Percentiles rank a stretch among this genome's conserved stretches.
These are phyloP conservation scores for Beroe ovata DNA, from an alignment of 37 sponge, comb jelly and placozoan genomes.

Conservation along the genomic window DNA sequence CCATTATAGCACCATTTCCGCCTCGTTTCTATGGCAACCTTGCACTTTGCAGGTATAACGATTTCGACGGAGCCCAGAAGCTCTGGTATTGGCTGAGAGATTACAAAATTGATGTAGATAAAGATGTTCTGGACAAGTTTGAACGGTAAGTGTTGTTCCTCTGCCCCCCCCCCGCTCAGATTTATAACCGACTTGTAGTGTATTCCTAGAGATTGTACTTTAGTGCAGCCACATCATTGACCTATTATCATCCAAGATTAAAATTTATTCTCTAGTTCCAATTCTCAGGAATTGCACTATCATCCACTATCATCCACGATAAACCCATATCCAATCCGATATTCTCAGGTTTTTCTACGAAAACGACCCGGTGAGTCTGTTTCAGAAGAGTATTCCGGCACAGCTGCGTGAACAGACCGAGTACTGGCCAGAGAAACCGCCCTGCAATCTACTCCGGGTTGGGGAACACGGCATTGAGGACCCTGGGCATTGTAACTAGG, in stretches of 20 bases:
- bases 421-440: slow-evolving; percentile 17
- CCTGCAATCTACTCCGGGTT: background rate
- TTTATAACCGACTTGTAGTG: no score
- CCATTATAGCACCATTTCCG: background rate
- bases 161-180: no score
- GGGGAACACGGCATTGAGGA: slow-evolving; percentile 43
- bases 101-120: slow-evolving; percentile 7
- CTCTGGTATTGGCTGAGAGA: slow-evolving; percentile 53
- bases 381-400: background rate
- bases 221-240: no score
- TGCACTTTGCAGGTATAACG: slow-evolving; percentile 21
- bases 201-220: no score
- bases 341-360: slow-evolving; percentile 41
- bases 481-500: background rate
- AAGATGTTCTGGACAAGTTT: slow-evolving; percentile 46
- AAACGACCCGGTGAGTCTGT: slow-evolving; percentile 41
- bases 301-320: no score
- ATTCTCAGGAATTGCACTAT: no score
- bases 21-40: background rate
- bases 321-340: no score
- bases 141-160: slow-evolving; percentile 5
- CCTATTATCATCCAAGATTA: no score
- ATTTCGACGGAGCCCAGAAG: slow-evolving; percentile 34
- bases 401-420: slow-evolving; percentile 3
- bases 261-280: no score